Conservation (phyloP, 2,113 vertebrate species). For the Pelvicachromis taeniatus region DNA sequence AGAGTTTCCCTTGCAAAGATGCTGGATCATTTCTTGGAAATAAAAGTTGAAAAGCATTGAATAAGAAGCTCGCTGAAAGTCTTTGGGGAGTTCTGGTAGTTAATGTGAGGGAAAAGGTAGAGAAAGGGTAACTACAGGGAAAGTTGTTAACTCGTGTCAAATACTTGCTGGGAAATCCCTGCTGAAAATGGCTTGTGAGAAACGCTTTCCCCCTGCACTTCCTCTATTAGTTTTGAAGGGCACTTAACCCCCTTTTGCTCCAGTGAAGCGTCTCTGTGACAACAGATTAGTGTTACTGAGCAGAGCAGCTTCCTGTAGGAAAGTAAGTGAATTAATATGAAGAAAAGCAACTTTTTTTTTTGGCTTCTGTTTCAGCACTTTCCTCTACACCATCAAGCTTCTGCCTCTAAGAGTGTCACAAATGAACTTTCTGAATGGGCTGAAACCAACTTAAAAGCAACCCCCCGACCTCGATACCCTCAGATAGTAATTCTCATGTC, state of each 20-base stretch:
- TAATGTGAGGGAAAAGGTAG: background rate
- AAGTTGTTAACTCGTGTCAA: background rate
- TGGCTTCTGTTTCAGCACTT: background rate
- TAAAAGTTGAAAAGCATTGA: background rate
- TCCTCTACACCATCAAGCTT: background rate
- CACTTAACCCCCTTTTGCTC: conserved; percentile 57
- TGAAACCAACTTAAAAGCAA: conserved; percentile 4
- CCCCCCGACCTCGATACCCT: background rate
- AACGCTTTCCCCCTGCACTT: background rate
- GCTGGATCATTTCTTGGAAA: background rate
- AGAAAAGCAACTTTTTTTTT: background rate
- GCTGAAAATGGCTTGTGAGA: background rate
- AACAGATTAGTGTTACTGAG: conserved; percentile 16
- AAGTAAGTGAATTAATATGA: background rate
- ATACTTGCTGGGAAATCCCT: conserved; percentile 6
- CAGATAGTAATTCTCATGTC: background rate
- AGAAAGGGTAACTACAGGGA: background rate
- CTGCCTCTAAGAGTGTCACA: background rate
- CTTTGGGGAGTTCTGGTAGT: background rate
- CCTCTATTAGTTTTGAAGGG: conserved; percentile 31
- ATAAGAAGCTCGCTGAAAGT: background rate
- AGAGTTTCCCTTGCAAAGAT: background rate
- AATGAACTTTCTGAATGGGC: background rate
- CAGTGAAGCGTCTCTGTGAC: conserved; percentile 28
- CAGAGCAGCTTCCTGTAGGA: conserved; percentile 6